Base-by-base conservation (phyloP, 2,113 vertebrate genomes). In the Pogonocichla stellata region DNA sequence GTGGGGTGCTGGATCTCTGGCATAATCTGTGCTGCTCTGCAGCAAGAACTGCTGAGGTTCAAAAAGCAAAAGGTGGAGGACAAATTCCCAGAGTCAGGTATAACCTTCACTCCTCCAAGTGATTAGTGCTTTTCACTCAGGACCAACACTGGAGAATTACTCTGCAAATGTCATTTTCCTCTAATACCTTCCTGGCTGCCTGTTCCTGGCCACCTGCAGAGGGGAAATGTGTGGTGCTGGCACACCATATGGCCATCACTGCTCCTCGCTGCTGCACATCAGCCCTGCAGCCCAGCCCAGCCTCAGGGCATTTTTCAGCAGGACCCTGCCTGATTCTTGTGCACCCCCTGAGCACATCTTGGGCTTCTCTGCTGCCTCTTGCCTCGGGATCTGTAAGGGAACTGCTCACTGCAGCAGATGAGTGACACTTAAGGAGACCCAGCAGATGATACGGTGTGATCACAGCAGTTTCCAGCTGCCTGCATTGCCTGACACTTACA, bases 341-440 rank as follows among this genome's bases (percentile, higher is more conserved):
- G 43, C 64, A 74, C 31, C 34, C 58, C n/a, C 67, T 54, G 74
- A 92, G 47, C 36, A 54, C 47, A 28, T 75, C 88, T 56, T 60
- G 64, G 29, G 20, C 69, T 93, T 65, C 69, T 51, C 72, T 80
- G 60, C 69, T 48, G 72, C 65, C 0, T 0, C 61, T 92, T 92
- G 95, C 94, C 95, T 95, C 40, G 0, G 72, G 90, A 50, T 70
- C 82, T 96, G 88, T 96, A 93, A 95, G 72, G 72, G 75, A 97
- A 34, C 40, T 50, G 64, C 75, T 86, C 56, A 5, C 57, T 40
- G 61, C 67, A 67, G 19, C 1, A 6, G 74, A 80, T 47, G 45
- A 91, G 26, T 1, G 8, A 14, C 64, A 57, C 36, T 22, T n/a
- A 5, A 0, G 5, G 67, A 80, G 58, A 95, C 24, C 19, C 43